Evolutionary conservation across 1,140 invertebrate genomes (phyloP).

Genomic region (Radopholus similis): DNA sequence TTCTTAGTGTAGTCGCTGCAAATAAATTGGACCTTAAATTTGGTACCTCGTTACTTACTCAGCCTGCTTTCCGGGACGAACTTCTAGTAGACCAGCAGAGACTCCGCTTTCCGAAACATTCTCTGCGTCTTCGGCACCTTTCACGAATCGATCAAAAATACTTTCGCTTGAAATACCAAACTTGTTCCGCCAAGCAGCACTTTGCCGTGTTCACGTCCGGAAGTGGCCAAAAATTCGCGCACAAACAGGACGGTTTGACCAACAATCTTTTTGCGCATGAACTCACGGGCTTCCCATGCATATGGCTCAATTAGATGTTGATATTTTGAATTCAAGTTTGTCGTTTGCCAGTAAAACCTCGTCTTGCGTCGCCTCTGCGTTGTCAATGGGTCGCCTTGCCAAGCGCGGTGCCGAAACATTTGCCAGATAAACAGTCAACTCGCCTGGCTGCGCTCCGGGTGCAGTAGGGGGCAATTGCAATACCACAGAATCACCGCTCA

Average conservation of each 20-base stretch:
- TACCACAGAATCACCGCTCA: constrained; percentile 83
- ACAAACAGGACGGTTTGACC: constrained; percentile 79
- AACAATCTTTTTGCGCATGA: constrained; percentile 82
- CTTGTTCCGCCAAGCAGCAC: constrained; percentile 69
- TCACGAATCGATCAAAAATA: constrained; percentile 18
- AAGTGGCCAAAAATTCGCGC: constrained; percentile 64
- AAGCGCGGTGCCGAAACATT: constrained; percentile 86
- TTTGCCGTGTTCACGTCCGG: constrained; percentile 79
- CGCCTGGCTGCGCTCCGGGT: constrained; percentile 77
- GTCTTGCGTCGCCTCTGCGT: constrained; percentile 62
- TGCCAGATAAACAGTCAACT: constrained; percentile 81
- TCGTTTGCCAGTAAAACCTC: constrained; percentile 19
- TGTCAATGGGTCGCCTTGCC: constrained; percentile 70
- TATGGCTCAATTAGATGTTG: constrained; percentile 67
- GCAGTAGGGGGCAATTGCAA: constrained; percentile 70
- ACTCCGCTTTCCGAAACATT: constrained; percentile 83
- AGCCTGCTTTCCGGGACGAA: constrained; percentile 73
- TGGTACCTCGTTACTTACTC: constrained; percentile 62
- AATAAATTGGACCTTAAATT: constrained; percentile 4
- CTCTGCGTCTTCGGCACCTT: constrained; percentile 65
- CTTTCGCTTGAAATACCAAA: constrained; percentile 20
- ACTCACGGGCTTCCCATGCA: constrained; percentile 93
- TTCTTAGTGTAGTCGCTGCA: constrained; percentile 61
- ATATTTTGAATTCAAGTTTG: neutral
- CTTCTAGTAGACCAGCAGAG: constrained; percentile 78